Conservation (phyloP, 2,888 invertebrate species). For the Drosophila vallismaia region DNA sequence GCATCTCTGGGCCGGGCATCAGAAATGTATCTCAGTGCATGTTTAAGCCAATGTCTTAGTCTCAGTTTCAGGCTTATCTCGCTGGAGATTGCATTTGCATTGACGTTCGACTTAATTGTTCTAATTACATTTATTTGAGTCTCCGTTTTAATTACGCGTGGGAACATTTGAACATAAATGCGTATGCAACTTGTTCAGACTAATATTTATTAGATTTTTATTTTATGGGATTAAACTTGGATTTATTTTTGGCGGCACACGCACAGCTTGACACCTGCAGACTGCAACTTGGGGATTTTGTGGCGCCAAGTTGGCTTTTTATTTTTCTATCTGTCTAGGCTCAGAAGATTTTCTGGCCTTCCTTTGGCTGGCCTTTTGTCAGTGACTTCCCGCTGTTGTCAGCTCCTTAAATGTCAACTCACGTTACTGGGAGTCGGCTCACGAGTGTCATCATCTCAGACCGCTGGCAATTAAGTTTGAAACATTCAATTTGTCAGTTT, state of each 20-base stretch:
- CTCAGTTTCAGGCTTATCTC: slow-evolving; percentile 32
- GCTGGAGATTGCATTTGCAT: slow-evolving; percentile 39
- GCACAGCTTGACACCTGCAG: slow-evolving; percentile 73
- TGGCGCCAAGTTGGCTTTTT: slow-evolving; percentile 30
- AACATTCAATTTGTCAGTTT: slow-evolving; percentile 37
- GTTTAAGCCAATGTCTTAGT: slow-evolving; percentile 5
- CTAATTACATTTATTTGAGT: slow-evolving; percentile 61
- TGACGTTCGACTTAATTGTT: slow-evolving; percentile 66
- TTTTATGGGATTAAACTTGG: slow-evolving; percentile 6
- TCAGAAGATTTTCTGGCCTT: slow-evolving; percentile 20
- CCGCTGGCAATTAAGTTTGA: slow-evolving; percentile 30
- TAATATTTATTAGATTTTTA: slow-evolving; percentile 7
- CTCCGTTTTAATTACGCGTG: slow-evolving; percentile 62
- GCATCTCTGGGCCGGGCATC: slow-evolving; percentile 52
- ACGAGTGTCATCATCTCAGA: slow-evolving; percentile 45
- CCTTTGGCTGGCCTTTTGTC: slow-evolving; percentile 38
- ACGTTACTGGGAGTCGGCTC: slow-evolving; percentile 3
- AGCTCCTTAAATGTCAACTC: slow-evolving; percentile 57
- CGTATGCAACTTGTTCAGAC: slow-evolving; percentile 16
- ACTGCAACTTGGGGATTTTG: slow-evolving; percentile 12
- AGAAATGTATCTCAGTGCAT: slow-evolving; percentile 8
- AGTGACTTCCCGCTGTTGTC: slow-evolving; percentile 63
- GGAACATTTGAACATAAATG: slow-evolving; percentile 48
- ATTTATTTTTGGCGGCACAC: slow-evolving; percentile 56
- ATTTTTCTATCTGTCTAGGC: background rate